These are phyloP conservation scores for Pogoniulus pusillus DNA, from an alignment of 2,797 vertebrate genomes.

Conservation along the genomic window DNA sequence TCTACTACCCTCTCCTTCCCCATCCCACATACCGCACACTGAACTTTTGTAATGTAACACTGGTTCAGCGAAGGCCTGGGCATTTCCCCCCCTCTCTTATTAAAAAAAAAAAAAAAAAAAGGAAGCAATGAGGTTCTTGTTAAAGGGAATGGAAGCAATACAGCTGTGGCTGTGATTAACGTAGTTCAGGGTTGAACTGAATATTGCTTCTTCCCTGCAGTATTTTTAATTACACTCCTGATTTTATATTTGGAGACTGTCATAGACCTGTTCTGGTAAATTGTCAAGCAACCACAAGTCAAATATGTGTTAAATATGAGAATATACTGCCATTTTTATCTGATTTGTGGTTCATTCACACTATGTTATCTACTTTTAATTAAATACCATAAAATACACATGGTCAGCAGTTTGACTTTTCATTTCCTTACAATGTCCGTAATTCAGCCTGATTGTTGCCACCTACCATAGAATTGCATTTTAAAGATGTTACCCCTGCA, in stretches of 20 bases:
- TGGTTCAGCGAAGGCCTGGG: slow-evolving; percentile 33
- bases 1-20: neutral
- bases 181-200: slow-evolving; percentile 62
- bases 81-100: neutral
- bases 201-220: slow-evolving; percentile 72
- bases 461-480: slow-evolving; percentile 74
- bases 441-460: slow-evolving; percentile 75
- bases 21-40: neutral
- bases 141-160: slow-evolving; percentile 53
- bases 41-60: slow-evolving; percentile 14
- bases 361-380: slow-evolving; percentile 98
- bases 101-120: slow-evolving; percentile 9
- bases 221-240: slow-evolving; percentile 78
- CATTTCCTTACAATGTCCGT: slow-evolving; percentile 90
- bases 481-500: slow-evolving; percentile 65
- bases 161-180: slow-evolving; percentile 66
- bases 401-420: slow-evolving; percentile 98
- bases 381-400: slow-evolving; percentile 96
- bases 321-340: slow-evolving; percentile 96
- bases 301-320: slow-evolving; percentile 99
- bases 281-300: slow-evolving; percentile 93
- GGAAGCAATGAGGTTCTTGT: slow-evolving; percentile 30
- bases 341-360: slow-evolving; percentile 96
- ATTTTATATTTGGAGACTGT: slow-evolving; percentile 90
- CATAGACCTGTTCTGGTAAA: slow-evolving; percentile 89